Evolutionary conservation across 2,797 vertebrate species (phyloP).

Genomic region (Acridotheres tristis): DNA sequence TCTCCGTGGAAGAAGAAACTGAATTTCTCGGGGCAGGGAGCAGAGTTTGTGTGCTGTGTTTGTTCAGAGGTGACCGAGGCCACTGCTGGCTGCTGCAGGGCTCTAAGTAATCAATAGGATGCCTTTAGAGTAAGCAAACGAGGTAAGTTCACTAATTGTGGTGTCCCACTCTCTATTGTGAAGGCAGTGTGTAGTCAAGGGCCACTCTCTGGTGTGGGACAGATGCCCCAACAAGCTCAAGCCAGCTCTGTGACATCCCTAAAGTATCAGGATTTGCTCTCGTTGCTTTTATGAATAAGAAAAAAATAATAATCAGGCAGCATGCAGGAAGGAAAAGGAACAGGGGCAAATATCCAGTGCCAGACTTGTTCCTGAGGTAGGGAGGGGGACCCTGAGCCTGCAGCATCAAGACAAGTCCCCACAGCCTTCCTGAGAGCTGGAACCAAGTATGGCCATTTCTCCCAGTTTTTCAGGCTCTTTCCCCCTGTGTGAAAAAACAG

Average conservation of each 20-base stretch:
- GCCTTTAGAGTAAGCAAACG: neutral
- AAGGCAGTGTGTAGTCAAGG: neutral
- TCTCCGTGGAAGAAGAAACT: neutral
- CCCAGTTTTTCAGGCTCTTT: fast-evolving
- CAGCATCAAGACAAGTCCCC: fast-evolving
- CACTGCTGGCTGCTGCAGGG: neutral
- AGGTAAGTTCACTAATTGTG: neutral
- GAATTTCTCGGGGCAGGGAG: neutral
- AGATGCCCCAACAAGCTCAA: neutral
- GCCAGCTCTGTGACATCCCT: neutral
- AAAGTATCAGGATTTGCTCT: neutral
- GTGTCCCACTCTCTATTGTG: neutral
- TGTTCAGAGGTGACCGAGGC: neutral
- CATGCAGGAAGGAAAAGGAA: neutral
- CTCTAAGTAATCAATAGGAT: neutral
- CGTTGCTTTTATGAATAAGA: neutral
- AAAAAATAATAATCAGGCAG: neutral
- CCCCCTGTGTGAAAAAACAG: fast-evolving
- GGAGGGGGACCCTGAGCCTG: neutral
- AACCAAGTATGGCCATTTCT: neutral
- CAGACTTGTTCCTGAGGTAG: neutral
- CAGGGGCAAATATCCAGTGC: neutral
- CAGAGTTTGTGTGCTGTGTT: neutral
- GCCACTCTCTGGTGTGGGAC: fast-evolving
- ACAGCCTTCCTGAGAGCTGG: fast-evolving